phyloP scores from a whole-genome alignment of 2,888 invertebrate species.

The Xiphydria camelus region DNA sequence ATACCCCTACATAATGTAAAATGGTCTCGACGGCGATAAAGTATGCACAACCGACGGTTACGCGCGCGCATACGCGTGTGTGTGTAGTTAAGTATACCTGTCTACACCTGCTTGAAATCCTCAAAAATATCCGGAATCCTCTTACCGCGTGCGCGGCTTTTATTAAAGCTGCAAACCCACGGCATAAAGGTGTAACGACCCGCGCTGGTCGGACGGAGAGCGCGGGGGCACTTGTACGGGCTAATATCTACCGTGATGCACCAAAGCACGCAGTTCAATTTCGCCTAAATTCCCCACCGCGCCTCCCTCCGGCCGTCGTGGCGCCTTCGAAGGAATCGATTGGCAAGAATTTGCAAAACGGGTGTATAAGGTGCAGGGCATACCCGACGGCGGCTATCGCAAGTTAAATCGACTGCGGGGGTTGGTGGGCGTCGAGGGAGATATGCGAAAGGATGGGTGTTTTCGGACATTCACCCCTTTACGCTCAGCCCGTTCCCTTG shows the following conservation, averaged over 20 bases:
- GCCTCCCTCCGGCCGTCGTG: not conserved
- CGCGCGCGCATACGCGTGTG: too few relatives aligned
- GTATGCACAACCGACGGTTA: too few relatives aligned
- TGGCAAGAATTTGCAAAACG: not conserved
- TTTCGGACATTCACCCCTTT: too few relatives aligned
- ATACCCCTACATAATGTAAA: too few relatives aligned
- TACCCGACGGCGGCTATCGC: too few relatives aligned
- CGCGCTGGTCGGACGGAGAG: not conserved
- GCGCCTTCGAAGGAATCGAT: not conserved
- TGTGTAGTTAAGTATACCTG: too few relatives aligned
- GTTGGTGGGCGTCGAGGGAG: too few relatives aligned
- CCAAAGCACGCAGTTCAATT: constrained; percentile 15
- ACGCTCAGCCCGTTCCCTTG: too few relatives aligned
- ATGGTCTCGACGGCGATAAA: too few relatives aligned
- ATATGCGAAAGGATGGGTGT: too few relatives aligned
- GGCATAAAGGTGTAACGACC: constrained; percentile 33
- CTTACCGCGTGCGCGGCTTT: constrained; percentile 30
- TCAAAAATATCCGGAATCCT: constrained; percentile 37
- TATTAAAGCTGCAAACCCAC: constrained; percentile 32
- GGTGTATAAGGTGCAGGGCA: too few relatives aligned
- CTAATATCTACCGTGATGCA: constrained; percentile 14
- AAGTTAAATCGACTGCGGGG: too few relatives aligned
- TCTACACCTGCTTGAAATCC: constrained; percentile 36
- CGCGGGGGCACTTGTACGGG: constrained; percentile 18
- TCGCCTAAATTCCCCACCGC: constrained; percentile 12